These are phyloP conservation scores for Epinephelus coioides DNA, from an alignment of 2,797 vertebrate species.

Conservation along the genomic window DNA sequence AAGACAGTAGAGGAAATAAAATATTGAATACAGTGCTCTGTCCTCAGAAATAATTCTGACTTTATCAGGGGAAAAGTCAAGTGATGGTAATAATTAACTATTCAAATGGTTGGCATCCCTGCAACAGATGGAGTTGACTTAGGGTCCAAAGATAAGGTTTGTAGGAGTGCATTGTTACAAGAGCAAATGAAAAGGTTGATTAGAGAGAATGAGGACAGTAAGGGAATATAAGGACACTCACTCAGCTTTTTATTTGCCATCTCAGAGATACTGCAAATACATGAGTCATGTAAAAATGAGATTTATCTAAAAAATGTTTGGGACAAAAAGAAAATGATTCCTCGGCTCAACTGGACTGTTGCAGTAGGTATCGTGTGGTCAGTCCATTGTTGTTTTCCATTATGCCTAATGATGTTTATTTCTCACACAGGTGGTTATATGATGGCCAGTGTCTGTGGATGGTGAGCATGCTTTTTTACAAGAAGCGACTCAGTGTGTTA, in stretches of 20 bases:
- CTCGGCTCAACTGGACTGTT: neutral
- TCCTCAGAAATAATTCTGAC: neutral
- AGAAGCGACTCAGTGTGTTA: neutral
- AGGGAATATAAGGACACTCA: neutral
- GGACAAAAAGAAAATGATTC: neutral
- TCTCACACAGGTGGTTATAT: neutral
- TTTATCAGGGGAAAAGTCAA: neutral
- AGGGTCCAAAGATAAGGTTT: conserved; percentile 22
- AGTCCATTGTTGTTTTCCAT: neutral
- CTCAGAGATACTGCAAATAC: neutral
- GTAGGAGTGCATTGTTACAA: neutral
- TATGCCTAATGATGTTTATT: neutral
- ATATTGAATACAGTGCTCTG: neutral
- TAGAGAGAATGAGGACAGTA: neutral
- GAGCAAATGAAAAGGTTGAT: conserved; percentile 1
- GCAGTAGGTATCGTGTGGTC: too few relatives aligned
- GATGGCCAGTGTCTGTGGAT: neutral
- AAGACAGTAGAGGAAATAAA: neutral
- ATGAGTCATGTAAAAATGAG: neutral
- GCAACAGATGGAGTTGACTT: neutral
- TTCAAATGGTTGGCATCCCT: neutral
- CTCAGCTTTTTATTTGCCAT: neutral
- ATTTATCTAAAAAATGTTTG: neutral
- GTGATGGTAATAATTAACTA: conserved; percentile 34
- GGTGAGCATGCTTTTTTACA: neutral